Evolutionary conservation across 2,797 vertebrate species (phyloP).

Genomic region (Acanthopagrus latus): DNA sequence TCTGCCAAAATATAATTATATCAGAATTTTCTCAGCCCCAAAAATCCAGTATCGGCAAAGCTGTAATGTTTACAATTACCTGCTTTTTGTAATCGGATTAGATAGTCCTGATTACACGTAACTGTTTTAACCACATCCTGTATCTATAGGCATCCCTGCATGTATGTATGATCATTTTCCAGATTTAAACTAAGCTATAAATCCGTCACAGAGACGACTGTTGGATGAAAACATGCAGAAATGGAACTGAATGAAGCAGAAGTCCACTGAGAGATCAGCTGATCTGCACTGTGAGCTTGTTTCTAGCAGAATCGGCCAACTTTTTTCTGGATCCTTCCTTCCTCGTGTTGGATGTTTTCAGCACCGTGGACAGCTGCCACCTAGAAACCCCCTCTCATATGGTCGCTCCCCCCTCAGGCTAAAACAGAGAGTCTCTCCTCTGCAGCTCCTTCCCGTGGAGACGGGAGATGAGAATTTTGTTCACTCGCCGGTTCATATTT

Average conservation of each 20-base stretch:
- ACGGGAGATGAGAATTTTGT: constrained; percentile 54
- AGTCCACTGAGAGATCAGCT: neutral
- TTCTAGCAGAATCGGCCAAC: constrained; percentile 36
- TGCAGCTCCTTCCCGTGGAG: constrained; percentile 4
- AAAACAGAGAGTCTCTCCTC: constrained; percentile 24
- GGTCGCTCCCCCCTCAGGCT: constrained; percentile 35
- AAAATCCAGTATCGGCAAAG: no score
- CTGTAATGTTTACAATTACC: no score
- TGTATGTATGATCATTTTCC: neutral
- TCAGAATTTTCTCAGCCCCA: no score
- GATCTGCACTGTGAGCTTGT: constrained; percentile 5
- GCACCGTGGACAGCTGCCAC: constrained; percentile 71
- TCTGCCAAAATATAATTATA: no score
- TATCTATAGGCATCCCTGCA: neutral
- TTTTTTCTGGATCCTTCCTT: constrained; percentile 22
- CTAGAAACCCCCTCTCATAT: constrained; percentile 43
- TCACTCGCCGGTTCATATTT: constrained; percentile 51
- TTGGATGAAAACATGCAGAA: neutral
- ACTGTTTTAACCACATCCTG: no score
- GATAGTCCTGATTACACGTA: no score
- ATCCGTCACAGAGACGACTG: neutral
- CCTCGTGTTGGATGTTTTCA: constrained; percentile 53
- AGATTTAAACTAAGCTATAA: neutral
- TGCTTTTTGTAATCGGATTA: no score
- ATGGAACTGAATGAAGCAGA: neutral